Evolutionary conservation across 2,888 invertebrate species (phyloP), one percentile per base, ranked within the genome.

Genomic region (Polymixis lichenea): DNA sequence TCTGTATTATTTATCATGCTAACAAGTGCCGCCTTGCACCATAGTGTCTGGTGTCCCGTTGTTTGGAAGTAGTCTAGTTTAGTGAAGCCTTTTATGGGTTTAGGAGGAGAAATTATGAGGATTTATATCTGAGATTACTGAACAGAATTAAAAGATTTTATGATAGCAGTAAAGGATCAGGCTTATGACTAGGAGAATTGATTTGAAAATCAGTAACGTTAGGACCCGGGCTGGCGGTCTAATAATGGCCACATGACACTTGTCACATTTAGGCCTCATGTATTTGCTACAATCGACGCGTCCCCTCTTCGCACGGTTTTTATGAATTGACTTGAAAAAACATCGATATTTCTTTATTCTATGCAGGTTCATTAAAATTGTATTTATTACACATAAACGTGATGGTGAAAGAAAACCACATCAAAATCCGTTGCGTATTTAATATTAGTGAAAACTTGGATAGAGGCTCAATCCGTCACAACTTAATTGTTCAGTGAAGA

Each of bases 1-100:
- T 53, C 64, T 46, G 43, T 60, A 25, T 65, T 71, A 77, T 43
- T 77, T 78, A 78, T 78, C 22, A 72, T 72, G 64, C 32, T 62
- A 79, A 79, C 72, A 72, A 72, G 56, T 11, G 71, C 56, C 55
- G 62, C 38, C 15, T 46, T 78, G 62, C 72, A n/a, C 11, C 32
- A 32, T 43, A 32, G 11, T 15, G 28, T 17, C n/a, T 17, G 49
- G 32, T 72, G 13, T 53, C 72, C 72, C 51, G 56, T 64, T 58
- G 77, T 64, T 78, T 56, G 22, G 0, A 15, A 4, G 6, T 25
- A 17, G 15, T n/a, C 11, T 19, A n/a, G 55, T 61, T 46, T 46
- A 60, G 22, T 22, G 19, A 15, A 38, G 22, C 2, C 11, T 28
- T 22, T 61, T 77, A 53, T 32, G 25, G 9, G 13, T 17, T 28